Base-by-base conservation (phyloP, 2,797 vertebrate genomes). In the Pseudochirops cupreus region DNA sequence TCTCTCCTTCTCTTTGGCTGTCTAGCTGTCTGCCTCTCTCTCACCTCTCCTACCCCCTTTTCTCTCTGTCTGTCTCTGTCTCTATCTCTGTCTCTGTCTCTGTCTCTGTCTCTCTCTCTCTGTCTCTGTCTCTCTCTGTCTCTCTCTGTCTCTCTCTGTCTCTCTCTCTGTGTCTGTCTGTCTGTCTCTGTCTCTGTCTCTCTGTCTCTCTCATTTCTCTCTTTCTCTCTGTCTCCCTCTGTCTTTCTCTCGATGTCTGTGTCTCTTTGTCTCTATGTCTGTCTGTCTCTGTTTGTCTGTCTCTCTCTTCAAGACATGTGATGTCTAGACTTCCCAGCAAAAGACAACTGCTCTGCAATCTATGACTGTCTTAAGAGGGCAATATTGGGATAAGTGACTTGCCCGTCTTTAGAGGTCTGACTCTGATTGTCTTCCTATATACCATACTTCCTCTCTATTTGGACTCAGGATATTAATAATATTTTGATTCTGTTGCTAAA, bases 401-500 rank as follows among this genome's bases (percentile, higher is more conserved):
- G 62, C 14, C 14, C 13, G n/a, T 67, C 1, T 4, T 67, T 33
- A n/a, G 62, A n/a, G n/a, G 2, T 39, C 67, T 82, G n/a, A 39
- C 5, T 82, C 67, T 82, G 33, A 21, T n/a, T 74, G 18, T 7
- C 21, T 82, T 16, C 24, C n/a, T 10, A 54, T 16, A 24, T 24
- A 82, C 67, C 39, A 82, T 24, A 82, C 7, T 12, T 7, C 7
- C 67, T 39, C 67, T 82, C 18, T 82, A 3, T 82, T 46, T 82
- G 67, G n/a, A 82, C 7, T 82, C n/a, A 46, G 57, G 26, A 6
- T 52, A 94, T 91, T 82, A 21, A 28, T 94, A 62, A 56, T 62
- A 95, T 94, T 87, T 56, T 59, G 39, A 74, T 28, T 58, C 1
- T 95, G 59, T 91, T 93, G 59, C 91, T 96, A 95, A 93, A 12